Percentiles rank a stretch among this genome's conserved stretches.
These are phyloP conservation scores for Cyrtorhinus lividipennis DNA, from an alignment of 1,140 invertebrate genomes.

Conservation along the genomic window DNA sequence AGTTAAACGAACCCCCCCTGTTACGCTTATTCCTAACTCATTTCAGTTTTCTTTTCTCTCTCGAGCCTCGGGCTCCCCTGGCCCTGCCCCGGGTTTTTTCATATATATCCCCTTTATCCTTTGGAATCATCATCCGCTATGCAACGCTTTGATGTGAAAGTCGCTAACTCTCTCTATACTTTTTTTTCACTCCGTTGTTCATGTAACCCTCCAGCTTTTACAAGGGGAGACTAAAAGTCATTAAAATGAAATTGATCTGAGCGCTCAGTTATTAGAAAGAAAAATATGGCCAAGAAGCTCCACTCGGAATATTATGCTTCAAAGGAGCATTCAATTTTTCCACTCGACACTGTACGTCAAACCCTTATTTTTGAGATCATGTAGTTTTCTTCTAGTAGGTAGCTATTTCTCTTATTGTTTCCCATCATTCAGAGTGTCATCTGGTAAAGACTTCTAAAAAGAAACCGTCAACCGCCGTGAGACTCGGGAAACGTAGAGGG, in stretches of 20 bases:
- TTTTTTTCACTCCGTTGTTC: background rate
- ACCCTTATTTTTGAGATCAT: no score
- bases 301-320: background rate
- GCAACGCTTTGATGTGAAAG: background rate
- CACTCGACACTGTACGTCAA: no score
- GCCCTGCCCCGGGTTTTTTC: background rate
- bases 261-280: background rate
- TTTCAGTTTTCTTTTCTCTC: background rate
- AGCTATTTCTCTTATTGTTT: no score
- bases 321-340: no score
- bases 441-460: no score
- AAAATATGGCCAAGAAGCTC: background rate
- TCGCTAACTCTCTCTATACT: background rate
- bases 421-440: no score
- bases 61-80: background rate
- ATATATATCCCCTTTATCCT: background rate
- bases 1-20: background rate
- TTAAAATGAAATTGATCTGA: background rate
- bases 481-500: no score
- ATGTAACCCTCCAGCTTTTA: background rate
- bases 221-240: background rate
- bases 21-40: background rate
- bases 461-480: no score
- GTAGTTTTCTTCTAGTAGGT: no score
- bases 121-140: background rate